Evolutionary conservation across 2,888 invertebrate genomes (phyloP).

Genomic region (Chironomus riparius): DNA sequence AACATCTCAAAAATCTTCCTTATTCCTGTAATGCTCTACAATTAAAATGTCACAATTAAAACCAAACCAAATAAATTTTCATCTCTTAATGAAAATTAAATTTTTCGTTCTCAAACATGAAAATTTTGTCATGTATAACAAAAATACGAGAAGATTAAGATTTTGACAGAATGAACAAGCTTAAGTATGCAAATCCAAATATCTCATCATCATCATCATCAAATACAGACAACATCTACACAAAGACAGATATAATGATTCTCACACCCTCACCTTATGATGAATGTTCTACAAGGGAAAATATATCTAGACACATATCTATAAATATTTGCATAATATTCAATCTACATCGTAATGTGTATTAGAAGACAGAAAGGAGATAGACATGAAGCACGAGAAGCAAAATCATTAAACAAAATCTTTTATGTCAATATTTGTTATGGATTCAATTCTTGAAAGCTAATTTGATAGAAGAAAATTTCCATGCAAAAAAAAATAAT

Average conservation of each 20-base stretch:
- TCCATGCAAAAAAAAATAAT: not conserved
- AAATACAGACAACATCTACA: not conserved
- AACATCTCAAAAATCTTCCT: not conserved
- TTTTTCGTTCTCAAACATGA: too few relatives aligned
- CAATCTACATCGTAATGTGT: not conserved
- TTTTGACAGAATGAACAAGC: not conserved
- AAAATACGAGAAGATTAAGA: not conserved
- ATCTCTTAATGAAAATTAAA: too few relatives aligned
- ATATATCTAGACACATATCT: not conserved
- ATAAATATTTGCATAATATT: constrained; percentile 4
- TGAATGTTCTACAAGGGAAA: not conserved
- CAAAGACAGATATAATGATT: not conserved
- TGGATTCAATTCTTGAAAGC: not conserved
- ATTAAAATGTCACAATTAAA: not conserved
- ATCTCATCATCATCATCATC: not conserved
- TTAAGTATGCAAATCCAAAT: not conserved
- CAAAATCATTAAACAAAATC: not conserved
- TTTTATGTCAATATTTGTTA: constrained; percentile 1
- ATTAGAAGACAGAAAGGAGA: not conserved
- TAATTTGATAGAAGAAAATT: not conserved
- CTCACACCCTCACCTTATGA: not conserved
- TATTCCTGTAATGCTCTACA: not conserved
- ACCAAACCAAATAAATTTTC: too few relatives aligned
- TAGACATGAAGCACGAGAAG: not conserved
- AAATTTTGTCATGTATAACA: not conserved